These are phyloP conservation scores for Tetanocera ferruginea DNA, from an alignment of 2,888 invertebrate species.

Conservation along the genomic window DNA sequence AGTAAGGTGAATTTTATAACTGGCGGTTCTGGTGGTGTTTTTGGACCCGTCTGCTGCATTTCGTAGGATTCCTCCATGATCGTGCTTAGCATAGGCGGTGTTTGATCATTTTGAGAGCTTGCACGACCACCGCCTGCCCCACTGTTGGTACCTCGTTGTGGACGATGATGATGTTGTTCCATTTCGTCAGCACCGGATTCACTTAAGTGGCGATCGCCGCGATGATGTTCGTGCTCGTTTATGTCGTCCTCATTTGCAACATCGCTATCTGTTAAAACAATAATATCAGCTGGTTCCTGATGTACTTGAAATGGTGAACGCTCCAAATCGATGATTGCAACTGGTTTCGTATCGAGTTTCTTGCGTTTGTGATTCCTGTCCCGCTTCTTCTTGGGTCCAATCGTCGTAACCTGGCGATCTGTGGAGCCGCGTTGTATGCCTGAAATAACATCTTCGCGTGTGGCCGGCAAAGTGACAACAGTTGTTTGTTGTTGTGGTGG, in stretches of 20 bases:
- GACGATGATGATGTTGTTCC: conserved; percentile 48
- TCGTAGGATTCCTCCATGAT: conserved; percentile 68
- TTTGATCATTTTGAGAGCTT: conserved; percentile 60
- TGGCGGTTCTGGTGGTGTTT: conserved; percentile 82
- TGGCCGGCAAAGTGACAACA: conserved; percentile 66
- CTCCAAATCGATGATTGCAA: conserved; percentile 88
- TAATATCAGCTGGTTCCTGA: conserved; percentile 84
- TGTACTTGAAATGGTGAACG: conserved; percentile 88
- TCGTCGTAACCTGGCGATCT: conserved; percentile 51
- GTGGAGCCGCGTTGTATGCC: conserved; percentile 57
- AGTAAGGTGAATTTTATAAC: conserved; percentile 74
- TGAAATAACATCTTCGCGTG: conserved; percentile 64
- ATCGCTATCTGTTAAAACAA: conserved; percentile 87
- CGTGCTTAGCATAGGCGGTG: conserved; percentile 60
- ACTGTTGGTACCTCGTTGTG: conserved; percentile 46
- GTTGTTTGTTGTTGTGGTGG: conserved; percentile 66
- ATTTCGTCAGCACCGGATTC: conserved; percentile 49
- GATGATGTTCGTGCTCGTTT: conserved; percentile 46
- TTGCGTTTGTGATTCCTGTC: conserved; percentile 70
- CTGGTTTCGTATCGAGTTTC: conserved; percentile 75
- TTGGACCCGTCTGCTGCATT: conserved; percentile 74
- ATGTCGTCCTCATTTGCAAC: conserved; percentile 67
- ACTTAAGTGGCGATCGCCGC: conserved; percentile 53
- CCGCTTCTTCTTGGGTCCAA: conserved; percentile 57
- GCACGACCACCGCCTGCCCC: conserved; percentile 51